Percentiles rank a stretch among this genome's conserved stretches.
These are phyloP conservation scores for Epinotia brunnichana DNA, from an alignment of 2,888 invertebrate genomes.

Conservation along the genomic window DNA sequence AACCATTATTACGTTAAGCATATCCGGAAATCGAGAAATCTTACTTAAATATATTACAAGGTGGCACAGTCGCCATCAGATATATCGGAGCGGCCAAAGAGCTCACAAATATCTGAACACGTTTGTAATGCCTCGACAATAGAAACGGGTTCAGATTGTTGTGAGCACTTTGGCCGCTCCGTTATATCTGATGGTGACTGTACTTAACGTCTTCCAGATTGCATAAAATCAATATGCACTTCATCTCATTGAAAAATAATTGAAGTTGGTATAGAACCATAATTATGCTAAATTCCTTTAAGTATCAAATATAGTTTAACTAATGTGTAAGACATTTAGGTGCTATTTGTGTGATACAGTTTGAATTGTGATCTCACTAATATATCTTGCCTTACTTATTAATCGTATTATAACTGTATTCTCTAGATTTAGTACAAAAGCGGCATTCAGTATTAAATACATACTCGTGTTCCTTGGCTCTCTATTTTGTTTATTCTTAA, in stretches of 20 bases:
- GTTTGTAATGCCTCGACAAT: no score
- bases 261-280: background rate
- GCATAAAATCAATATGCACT: background rate
- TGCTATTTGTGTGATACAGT: constrained; percentile 66
- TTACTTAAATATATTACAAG: no score
- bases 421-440: constrained; percentile 59
- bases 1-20: background rate
- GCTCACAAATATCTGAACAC: no score
- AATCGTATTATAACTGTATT: constrained; percentile 32
- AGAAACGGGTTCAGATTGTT: no score
- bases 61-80: no score
- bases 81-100: no score
- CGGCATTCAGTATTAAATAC: constrained; percentile 66
- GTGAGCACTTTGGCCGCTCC: no score
- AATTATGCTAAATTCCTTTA: background rate
- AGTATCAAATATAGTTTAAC: background rate
- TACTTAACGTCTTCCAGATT: background rate
- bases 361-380: constrained; percentile 61
- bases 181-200: no score
- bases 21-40: background rate
- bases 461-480: constrained; percentile 64
- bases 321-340: constrained; percentile 46
- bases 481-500: constrained; percentile 58
- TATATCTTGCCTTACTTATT: constrained; percentile 64
- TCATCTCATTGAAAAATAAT: no score